phyloP scores from a whole-genome alignment of 1,140 invertebrate genomes.

The Anadara kagoshimensis region DNA sequence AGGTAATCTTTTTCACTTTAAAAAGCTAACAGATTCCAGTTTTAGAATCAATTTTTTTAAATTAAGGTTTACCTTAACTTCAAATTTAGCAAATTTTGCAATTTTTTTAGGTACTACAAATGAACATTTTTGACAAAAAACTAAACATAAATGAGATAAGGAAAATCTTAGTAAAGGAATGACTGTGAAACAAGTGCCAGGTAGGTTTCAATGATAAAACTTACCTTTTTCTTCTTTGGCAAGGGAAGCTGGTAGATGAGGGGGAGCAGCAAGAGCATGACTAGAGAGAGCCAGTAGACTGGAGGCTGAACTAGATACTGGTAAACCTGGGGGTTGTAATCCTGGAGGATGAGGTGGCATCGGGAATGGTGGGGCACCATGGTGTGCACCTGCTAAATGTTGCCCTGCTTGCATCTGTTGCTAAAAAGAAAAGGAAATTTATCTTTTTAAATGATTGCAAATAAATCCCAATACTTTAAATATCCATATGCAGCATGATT shows the following conservation, averaged over 20 bases:
- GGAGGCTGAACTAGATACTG: conserved; percentile 64
- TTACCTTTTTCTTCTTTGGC: conserved; percentile 68
- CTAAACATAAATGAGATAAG: too few relatives aligned
- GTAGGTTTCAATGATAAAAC: neutral
- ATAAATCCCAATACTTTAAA: neutral
- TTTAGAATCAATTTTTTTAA: too few relatives aligned
- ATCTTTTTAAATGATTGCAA: neutral
- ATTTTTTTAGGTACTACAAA: too few relatives aligned
- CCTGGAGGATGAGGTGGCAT: conserved; percentile 82
- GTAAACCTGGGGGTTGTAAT: conserved; percentile 65
- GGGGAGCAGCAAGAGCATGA: conserved; percentile 38
- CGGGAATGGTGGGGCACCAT: conserved; percentile 78
- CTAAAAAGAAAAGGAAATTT: conserved; percentile 58
- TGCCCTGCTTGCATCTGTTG: conserved; percentile 93
- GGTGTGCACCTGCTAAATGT: conserved; percentile 85
- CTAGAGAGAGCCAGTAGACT: conserved; percentile 70
- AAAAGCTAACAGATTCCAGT: too few relatives aligned
- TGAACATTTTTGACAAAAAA: too few relatives aligned
- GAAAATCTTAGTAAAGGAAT: too few relatives aligned
- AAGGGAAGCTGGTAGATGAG: conserved; percentile 28
- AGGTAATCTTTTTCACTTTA: too few relatives aligned
- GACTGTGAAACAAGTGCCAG: too few relatives aligned
- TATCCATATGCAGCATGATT: too few relatives aligned
- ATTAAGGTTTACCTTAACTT: too few relatives aligned
- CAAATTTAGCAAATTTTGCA: too few relatives aligned